Conservation (phyloP, 37 sponge, comb jelly and placozoan species). For the Crambe crambe region DNA sequence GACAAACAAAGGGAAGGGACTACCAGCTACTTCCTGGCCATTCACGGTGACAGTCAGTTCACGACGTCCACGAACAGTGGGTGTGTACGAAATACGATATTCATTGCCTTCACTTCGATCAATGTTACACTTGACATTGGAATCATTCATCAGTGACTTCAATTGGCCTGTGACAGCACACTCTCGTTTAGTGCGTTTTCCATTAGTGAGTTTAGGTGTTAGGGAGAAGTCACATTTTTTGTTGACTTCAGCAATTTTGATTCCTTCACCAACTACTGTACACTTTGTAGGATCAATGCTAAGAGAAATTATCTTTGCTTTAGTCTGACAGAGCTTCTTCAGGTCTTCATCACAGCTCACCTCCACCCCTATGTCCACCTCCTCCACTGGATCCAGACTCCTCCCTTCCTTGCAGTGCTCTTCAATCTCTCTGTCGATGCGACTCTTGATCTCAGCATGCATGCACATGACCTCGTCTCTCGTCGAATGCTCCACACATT, state of each 20-base stretch:
- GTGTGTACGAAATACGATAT: slow-evolving; percentile 57
- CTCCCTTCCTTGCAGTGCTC: not conserved
- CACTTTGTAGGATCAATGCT: slow-evolving; percentile 9
- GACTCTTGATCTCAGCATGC: not conserved
- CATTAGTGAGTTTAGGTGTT: no score
- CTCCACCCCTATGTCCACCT: slow-evolving; percentile 4
- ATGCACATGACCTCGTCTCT: slow-evolving; percentile 22
- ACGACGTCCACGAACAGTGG: slow-evolving; percentile 51
- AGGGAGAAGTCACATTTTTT: no score
- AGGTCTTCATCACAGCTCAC: slow-evolving; percentile 8
- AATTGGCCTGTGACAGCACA: not conserved
- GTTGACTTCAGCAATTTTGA: slow-evolving; percentile 16
- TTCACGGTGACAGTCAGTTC: slow-evolving; percentile 37
- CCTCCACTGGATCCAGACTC: slow-evolving; percentile 7
- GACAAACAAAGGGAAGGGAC: slow-evolving; percentile 52
- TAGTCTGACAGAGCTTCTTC: slow-evolving; percentile 9
- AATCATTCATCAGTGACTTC: not conserved
- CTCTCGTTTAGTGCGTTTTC: not conserved
- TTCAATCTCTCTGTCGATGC: slow-evolving; percentile 1
- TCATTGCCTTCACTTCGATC: not conserved
- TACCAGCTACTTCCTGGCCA: slow-evolving; percentile 54
- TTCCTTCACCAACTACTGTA: slow-evolving; percentile 1
- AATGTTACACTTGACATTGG: not conserved
- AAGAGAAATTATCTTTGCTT: not conserved
- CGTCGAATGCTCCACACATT: slow-evolving; percentile 2